A percentile compares a stretch with the other conserved stretches of the same genome.
These are phyloP conservation scores for Apis cerana DNA, from an alignment of 1,140 invertebrate species.

Conservation along the genomic window DNA sequence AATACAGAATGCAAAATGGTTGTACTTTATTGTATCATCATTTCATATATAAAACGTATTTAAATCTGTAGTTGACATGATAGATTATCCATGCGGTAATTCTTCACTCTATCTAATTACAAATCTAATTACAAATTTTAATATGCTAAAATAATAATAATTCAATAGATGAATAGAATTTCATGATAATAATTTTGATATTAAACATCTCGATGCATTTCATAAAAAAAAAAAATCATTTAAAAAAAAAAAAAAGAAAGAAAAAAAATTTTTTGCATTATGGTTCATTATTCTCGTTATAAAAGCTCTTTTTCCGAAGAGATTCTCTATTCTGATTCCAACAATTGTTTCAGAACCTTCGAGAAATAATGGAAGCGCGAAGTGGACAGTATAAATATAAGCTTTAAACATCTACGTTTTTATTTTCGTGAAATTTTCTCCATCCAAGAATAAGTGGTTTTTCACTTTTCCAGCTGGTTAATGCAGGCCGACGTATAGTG, in stretches of 20 bases:
- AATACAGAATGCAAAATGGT: neutral
- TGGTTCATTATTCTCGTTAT: neutral
- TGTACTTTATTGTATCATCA: neutral
- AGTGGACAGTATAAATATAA: neutral
- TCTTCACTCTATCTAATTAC: neutral
- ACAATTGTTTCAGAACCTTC: neutral
- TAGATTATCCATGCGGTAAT: neutral
- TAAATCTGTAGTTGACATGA: neutral
- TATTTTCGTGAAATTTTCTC: neutral
- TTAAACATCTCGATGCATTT: too few species aligned
- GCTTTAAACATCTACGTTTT: too few species aligned
- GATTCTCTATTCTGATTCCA: too few species aligned
- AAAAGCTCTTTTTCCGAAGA: too few species aligned
- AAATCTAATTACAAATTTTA: neutral
- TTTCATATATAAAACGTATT: neutral
- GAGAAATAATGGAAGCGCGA: neutral
- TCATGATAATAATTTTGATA: too few species aligned
- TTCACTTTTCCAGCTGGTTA: conserved; percentile 8
- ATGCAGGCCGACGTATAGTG: neutral
- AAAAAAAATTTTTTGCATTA: neutral
- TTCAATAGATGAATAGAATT: too few species aligned
- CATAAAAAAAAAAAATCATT: neutral
- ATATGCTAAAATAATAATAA: neutral
- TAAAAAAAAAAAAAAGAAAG: neutral
- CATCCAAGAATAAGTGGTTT: neutral